phyloP scores from a whole-genome alignment of 2,888 invertebrate species.

The Argyresthia albistria region DNA sequence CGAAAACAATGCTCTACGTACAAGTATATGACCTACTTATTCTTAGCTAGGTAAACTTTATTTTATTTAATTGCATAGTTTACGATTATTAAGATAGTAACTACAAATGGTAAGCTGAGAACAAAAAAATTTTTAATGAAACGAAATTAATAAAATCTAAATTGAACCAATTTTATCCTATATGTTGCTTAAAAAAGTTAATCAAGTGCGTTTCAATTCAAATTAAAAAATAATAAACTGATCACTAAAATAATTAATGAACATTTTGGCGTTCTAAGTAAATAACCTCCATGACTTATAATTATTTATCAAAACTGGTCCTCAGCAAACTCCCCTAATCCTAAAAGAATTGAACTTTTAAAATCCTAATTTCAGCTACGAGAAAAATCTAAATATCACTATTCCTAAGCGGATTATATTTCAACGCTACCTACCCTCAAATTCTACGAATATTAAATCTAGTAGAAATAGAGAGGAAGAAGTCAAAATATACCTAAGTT shows the following conservation, averaged over 20 bases:
- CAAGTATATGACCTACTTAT: background rate
- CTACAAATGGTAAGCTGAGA: background rate
- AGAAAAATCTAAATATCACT: background rate
- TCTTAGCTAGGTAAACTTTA: background rate
- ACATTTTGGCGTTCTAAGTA: too few species aligned
- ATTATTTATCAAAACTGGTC: slow-evolving; percentile 25
- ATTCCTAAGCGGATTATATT: background rate
- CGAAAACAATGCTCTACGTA: slow-evolving; percentile 1
- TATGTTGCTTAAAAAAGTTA: too few species aligned
- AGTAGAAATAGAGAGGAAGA: slow-evolving; percentile 20
- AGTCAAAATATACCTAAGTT: slow-evolving; percentile 28
- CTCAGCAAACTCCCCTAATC: slow-evolving; percentile 35
- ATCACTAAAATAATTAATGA: too few species aligned
- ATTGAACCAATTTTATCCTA: too few species aligned
- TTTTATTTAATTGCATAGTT: background rate
- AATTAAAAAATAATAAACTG: background rate
- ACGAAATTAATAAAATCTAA: too few species aligned
- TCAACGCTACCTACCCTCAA: background rate
- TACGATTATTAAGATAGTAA: background rate
- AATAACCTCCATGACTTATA: too few species aligned
- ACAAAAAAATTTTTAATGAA: too few species aligned
- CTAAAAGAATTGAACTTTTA: slow-evolving; percentile 43
- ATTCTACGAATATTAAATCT: background rate
- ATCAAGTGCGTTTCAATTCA: too few species aligned
- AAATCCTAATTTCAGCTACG: slow-evolving; percentile 14